Evolutionary conservation across 2,113 vertebrate genomes (phyloP).

Genomic region (Leiothrix lutea): DNA sequence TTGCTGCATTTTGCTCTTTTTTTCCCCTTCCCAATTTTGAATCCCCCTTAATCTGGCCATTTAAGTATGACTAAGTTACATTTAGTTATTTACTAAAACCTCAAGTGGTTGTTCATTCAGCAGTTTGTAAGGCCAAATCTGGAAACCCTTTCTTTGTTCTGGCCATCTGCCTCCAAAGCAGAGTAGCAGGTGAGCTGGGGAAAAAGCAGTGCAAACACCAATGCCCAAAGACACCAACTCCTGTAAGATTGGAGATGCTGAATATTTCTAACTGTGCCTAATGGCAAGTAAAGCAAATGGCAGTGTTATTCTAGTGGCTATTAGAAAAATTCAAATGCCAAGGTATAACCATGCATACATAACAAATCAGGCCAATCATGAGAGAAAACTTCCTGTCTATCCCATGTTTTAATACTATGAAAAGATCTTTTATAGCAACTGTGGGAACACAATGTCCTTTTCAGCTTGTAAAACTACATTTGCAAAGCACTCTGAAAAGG

Average conservation of each 20-base stretch:
- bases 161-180: not conserved
- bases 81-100: not conserved
- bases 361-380: not conserved
- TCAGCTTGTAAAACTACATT: conserved; percentile 3
- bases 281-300: not conserved
- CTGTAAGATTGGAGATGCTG: not conserved
- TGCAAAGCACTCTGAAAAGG: not conserved
- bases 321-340: not conserved
- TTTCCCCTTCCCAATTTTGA: not conserved
- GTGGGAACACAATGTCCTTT: conserved; percentile 6
- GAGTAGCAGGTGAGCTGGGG: not conserved
- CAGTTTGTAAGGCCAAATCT: not conserved
- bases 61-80: not conserved
- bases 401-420: not conserved
- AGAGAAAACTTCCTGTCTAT: not conserved
- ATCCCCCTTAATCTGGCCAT: not conserved
- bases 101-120: not conserved
- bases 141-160: not conserved
- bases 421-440: not conserved
- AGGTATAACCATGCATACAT: not conserved
- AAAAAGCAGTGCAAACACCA: not conserved
- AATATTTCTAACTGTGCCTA: not conserved
- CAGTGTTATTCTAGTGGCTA: not conserved
- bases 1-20: not conserved
- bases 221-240: not conserved